Evolutionary conservation across 2,888 invertebrate species (phyloP).

Genomic region (Scrobipalpa atriplicella): DNA sequence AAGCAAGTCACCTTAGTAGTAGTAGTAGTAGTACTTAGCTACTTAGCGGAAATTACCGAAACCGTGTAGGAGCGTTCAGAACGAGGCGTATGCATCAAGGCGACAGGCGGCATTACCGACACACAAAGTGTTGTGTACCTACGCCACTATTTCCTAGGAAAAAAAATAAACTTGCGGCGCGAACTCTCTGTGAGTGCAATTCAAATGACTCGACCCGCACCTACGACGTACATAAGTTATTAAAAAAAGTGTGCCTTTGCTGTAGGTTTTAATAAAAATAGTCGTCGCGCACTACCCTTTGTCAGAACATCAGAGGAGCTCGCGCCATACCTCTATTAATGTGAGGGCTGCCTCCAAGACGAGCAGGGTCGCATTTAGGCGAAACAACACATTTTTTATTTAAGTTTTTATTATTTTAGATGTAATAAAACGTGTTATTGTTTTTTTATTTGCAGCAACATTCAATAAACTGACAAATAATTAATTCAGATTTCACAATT

Average conservation of each 20-base stretch:
- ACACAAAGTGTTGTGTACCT: conserved; percentile 64
- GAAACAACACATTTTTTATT: neutral
- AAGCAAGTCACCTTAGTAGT: too few species aligned
- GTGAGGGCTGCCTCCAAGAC: conserved; percentile 72
- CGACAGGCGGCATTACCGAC: conserved; percentile 63
- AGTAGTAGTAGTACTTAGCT: too few species aligned
- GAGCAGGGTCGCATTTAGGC: conserved; percentile 58
- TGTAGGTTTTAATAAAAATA: conserved; percentile 82
- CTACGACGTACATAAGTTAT: conserved; percentile 76
- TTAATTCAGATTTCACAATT: too few species aligned
- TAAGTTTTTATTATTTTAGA: neutral
- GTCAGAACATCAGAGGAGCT: conserved; percentile 76
- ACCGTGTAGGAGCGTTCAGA: conserved; percentile 28
- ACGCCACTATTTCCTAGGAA: conserved; percentile 72
- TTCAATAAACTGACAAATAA: too few species aligned
- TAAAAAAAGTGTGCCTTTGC: conserved; percentile 80
- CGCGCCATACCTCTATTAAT: conserved; percentile 73
- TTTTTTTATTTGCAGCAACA: too few species aligned
- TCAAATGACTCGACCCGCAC: conserved; percentile 59
- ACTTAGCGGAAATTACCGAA: neutral
- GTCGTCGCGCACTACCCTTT: conserved; percentile 77
- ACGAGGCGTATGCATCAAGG: conserved; percentile 60
- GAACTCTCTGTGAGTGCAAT: conserved; percentile 60
- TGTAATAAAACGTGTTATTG: too few species aligned
- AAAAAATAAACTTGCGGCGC: conserved; percentile 61